Evolutionary conservation across 2,797 vertebrate species (phyloP).

Genomic region (Valencia hispanica): DNA sequence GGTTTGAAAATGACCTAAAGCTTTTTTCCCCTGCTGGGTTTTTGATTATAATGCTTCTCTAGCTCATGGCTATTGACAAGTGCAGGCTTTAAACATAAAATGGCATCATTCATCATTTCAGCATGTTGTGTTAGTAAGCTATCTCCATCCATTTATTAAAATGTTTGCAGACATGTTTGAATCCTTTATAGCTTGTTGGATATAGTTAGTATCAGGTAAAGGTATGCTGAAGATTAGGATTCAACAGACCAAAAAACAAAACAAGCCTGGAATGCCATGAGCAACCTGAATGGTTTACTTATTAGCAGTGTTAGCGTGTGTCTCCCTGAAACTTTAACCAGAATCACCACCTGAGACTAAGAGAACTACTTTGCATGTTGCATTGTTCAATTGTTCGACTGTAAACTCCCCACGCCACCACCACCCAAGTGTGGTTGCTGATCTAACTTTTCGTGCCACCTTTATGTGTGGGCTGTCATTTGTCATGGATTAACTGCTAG

Average conservation of each 20-base stretch:
- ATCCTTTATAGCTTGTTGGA: not conserved
- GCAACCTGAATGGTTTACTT: not conserved
- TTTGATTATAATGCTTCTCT: not conserved
- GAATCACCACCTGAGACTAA: not conserved
- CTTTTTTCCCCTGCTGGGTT: not conserved
- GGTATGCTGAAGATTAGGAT: not conserved
- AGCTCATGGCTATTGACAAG: not conserved
- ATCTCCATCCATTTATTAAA: not conserved
- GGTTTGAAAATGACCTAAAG: too few relatives aligned
- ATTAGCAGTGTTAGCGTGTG: not conserved
- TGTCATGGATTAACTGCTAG: constrained; percentile 19
- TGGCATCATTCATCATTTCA: not conserved
- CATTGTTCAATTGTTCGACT: not conserved
- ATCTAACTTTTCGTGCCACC: not conserved
- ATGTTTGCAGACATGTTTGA: not conserved
- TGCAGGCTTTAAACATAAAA: not conserved
- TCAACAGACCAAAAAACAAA: not conserved
- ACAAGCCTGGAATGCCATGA: not conserved
- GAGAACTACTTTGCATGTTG: not conserved
- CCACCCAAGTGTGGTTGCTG: not conserved
- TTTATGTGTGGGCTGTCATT: constrained; percentile 10
- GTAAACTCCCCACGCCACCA: not conserved
- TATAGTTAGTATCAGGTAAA: not conserved
- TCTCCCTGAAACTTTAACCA: not conserved
- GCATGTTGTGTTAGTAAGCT: not conserved